Evolutionary conservation across 2,888 invertebrate species (phyloP), one percentile per base, ranked within the genome.

Genomic region (Drosophila aldrichi): DNA sequence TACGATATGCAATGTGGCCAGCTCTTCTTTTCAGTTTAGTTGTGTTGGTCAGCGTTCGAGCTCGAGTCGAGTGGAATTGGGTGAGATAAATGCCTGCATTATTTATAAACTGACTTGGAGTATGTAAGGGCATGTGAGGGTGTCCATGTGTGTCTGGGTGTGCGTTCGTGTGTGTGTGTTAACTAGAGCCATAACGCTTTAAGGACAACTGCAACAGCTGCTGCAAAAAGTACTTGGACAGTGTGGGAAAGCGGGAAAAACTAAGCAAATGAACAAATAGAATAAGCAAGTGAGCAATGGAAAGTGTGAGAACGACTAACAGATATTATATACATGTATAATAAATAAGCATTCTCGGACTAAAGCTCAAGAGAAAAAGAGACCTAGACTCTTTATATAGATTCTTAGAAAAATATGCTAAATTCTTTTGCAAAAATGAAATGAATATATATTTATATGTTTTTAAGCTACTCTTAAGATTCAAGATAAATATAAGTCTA

Each of bases 81-180:
- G 43, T 62, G 67, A 72, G 64, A 70, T 70, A 84, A 78, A 71
- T 61, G 63, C 54, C 51, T 60, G 75, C 68, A 72, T 76, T 79
- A 88, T 84, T 88, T 79, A 88, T 79, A 71, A 79, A 73, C 70
- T 58, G 25, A 49, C 52, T 60, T 16, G 25, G 56, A 29, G 46
- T 14, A 38, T 34, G 40, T 10, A 18, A 29, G 44, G 41, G 34
- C 18, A 43, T 36, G 16, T 58, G 46, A 25, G 65, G 41, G 36
- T 59, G 62, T 59, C 10, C 16, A 9, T 22, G 6, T 14, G 38
- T 51, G 56, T 12, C 3, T 46, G 29, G 34, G 58, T 41, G 34
- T 46, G 29, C 29, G 58, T 41, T 22, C 49, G 62, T 56, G 57
- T 54, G 43, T 55, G 36, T 54, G 34, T 61, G 70, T 64, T 76